Evolutionary conservation across 23 tunicate genomes (phyloP), one percentile per base, ranked within the genome.

Genomic region (Phallusia fumigata): DNA sequence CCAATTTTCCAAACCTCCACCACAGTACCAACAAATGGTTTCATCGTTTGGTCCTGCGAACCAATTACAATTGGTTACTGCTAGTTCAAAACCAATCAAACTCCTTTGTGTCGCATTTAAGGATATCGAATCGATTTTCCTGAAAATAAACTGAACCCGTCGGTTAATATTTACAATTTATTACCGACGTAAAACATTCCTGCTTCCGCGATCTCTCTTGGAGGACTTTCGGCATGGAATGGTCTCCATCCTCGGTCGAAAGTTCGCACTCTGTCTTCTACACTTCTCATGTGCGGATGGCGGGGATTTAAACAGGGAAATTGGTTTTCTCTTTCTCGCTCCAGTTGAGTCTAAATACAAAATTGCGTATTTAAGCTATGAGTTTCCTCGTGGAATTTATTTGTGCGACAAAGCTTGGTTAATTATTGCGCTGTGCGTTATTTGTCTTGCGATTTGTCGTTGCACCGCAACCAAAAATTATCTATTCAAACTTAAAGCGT

Each of bases 1-100:
- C 88, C 88, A 84, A 40, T 84, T 84, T 78, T 77, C 82, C 16
- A 84, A 32, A 21, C 88, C 88, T 18, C 88, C 88, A 30, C 78
- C 78, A 53, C 88, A 84, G 36, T 77, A 84, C 82, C 82, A 84
- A 40, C 88, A 84, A 33, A 75, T 58, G 21, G 76, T 80, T 0
- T 80, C 76, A 45, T 84, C 88, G 31, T 80, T 21, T 72, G 64
- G 75, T 10, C 85, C 85, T 82, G 47, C 10, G 10, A 40, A 40
- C 5, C 10, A 3, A 40, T 81, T n/a, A n/a, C n/a, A n/a, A n/a
- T n/a, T n/a, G n/a, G n/a, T n/a, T n/a, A n/a, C n/a, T n/a, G n/a
- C n/a, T n/a, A n/a, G n/a, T n/a, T 10, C 47, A 40, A 40, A 5
- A 40, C 8, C 47, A 40, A n/a, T n/a, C n/a, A n/a, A n/a, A n/a